These are phyloP conservation scores for Dendroctonus valens DNA, from an alignment of 1,140 invertebrate species.

Conservation along the genomic window DNA sequence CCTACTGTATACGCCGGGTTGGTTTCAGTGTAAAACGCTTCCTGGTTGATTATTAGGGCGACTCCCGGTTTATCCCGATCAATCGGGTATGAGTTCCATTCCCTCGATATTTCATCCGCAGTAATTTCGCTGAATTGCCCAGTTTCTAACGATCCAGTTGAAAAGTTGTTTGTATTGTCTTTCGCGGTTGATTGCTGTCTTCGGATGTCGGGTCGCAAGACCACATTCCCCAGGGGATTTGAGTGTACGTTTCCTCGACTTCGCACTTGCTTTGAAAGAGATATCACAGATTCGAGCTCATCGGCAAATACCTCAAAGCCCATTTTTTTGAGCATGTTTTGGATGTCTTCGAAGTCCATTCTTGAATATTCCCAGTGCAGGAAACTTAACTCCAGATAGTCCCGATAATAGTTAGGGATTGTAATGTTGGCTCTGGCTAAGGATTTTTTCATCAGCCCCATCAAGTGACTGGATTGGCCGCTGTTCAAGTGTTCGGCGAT, in stretches of 20 bases:
- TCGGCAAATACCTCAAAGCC: slow-evolving; percentile 32
- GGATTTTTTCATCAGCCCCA: slow-evolving; percentile 29
- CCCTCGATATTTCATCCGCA: neutral
- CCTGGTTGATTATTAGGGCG: slow-evolving; percentile 46
- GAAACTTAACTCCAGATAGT: slow-evolving; percentile 42
- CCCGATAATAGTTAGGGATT: slow-evolving; percentile 11
- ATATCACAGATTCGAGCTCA: slow-evolving; percentile 18
- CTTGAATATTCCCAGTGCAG: slow-evolving; percentile 38
- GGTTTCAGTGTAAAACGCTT: slow-evolving; percentile 42
- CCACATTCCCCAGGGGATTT: neutral
- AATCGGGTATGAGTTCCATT: slow-evolving; percentile 34
- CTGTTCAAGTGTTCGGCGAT: slow-evolving; percentile 39
- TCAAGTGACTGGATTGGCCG: slow-evolving; percentile 30
- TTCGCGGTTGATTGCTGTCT: neutral
- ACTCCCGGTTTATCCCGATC: slow-evolving; percentile 40
- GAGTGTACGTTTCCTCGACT: neutral
- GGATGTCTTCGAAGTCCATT: slow-evolving; percentile 35
- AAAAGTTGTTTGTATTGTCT: slow-evolving; percentile 4
- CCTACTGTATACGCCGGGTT: slow-evolving; percentile 19
- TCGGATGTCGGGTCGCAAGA: neutral
- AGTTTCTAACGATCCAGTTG: neutral
- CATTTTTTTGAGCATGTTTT: slow-evolving; percentile 38
- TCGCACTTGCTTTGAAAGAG: neutral
- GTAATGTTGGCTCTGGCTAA: slow-evolving; percentile 25
- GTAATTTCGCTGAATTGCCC: slow-evolving; percentile 9